A percentile compares a stretch with the other conserved stretches of the same genome.
Conservation (phyloP, 2,888 invertebrate genomes). For the Andrena fulva region DNA sequence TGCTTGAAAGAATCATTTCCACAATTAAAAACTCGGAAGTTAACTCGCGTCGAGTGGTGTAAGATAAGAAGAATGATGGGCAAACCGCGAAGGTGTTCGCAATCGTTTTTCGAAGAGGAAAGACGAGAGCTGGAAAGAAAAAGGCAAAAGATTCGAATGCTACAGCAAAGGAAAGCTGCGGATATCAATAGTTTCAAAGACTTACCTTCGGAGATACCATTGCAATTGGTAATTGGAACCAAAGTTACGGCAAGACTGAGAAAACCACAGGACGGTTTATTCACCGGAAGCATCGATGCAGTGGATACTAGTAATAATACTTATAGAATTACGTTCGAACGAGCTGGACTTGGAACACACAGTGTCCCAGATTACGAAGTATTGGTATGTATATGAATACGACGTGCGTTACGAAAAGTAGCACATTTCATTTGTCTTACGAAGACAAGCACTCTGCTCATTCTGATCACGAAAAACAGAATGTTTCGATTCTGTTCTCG, state of each 20-base stretch:
- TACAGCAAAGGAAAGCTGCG: conserved; percentile 96
- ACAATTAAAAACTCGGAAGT: conserved; percentile 92
- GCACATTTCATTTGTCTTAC: no score
- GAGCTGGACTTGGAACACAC: conserved; percentile 96
- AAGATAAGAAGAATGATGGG: conserved; percentile 98
- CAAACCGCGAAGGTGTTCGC: conserved; percentile 97
- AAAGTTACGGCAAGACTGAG: conserved; percentile 96
- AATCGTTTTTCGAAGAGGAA: conserved; percentile 98
- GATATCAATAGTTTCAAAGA: conserved; percentile 92
- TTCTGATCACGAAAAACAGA: no score
- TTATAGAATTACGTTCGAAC: conserved; percentile 97
- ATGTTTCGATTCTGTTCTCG: no score
- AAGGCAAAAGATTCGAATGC: conserved; percentile 94
- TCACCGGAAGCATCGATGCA: conserved; percentile 97
- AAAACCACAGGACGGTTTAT: conserved; percentile 97
- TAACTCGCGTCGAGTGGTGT: conserved; percentile 97
- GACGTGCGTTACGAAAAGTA: no score
- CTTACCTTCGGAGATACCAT: conserved; percentile 96
- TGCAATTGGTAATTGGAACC: conserved; percentile 97
- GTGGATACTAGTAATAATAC: conserved; percentile 97
- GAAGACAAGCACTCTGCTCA: no score
- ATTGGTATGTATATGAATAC: conserved; percentile 84
- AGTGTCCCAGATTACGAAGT: conserved; percentile 99
- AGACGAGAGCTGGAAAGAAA: conserved; percentile 95
- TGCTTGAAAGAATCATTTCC: conserved; percentile 98